Evolutionary conservation across 2,113 vertebrate species (phyloP), one percentile per base, ranked within the genome.

Genomic region (Recurvirostra avosetta): DNA sequence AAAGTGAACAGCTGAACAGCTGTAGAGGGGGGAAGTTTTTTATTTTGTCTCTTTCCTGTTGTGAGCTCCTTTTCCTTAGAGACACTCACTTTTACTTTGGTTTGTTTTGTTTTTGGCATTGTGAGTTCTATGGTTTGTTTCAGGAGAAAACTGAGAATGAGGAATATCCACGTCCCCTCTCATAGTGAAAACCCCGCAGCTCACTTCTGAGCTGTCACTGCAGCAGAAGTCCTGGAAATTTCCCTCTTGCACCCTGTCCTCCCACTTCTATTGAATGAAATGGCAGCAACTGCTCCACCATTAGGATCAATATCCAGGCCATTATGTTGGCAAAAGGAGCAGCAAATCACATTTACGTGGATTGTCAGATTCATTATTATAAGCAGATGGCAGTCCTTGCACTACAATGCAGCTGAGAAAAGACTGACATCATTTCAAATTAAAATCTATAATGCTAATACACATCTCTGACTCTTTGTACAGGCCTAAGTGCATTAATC

Each of bases 401-500:
- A 97, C 98, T 97, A 98, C 98, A 98, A 98, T 98, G 97, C 89
- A 97, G 98, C 97, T 97, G 98, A 97, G 88, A 98, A 98, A 98
- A 98, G 98, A 98, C 98, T 98, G 99, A 99, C 99, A 99, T 98
- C 98, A 99, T 98, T 99, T 99, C 98, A 99, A 98, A 99, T 99
- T 99, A 99, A 98, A 99, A 99, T 99, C 99, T 99, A 98, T 99
- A 99, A 99, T 98, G 98, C 98, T 99, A 99, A 99, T 99, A 98
- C 98, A 98, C 98, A 98, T 98, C 98, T 97, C 98, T 92, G 56
- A 96, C 96, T 96, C 97, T 97, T 97, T 98, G 97, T 96, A 96
- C 95, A 97, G 98, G 95, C 98, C 96, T 95, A 98, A 98, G 98
- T 97, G 97, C 97, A 98, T 98, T 98, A 97, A 98, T 98, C 98